Evolutionary conservation across 2,113 vertebrate species (phyloP).

Genomic region (Cynopterus brachyotis): DNA sequence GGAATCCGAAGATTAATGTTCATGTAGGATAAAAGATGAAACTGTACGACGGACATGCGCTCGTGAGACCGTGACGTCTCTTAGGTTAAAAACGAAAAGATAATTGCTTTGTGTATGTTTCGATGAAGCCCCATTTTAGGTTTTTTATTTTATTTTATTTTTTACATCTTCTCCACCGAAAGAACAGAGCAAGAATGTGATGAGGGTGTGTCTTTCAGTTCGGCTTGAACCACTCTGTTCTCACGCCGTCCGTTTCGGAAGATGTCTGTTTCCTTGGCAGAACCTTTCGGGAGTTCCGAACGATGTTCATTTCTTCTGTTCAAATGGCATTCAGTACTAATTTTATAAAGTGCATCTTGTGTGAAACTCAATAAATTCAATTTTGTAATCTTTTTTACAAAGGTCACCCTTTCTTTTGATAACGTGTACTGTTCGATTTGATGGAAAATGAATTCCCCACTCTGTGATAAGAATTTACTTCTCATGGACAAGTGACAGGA

Average conservation of each 20-base stretch:
- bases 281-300: slow-evolving; percentile 80
- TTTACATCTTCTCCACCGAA: not conserved
- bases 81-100: slow-evolving; percentile 40
- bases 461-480: not conserved
- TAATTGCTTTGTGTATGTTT: slow-evolving; percentile 35
- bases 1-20: slow-evolving; percentile 54
- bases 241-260: slow-evolving; percentile 71
- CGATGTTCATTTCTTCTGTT: slow-evolving; percentile 81
- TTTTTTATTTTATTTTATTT: not conserved
- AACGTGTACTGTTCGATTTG: not conserved
- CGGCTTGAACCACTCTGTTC: slow-evolving; percentile 75
- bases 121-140: not conserved
- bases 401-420: slow-evolving; percentile 76
- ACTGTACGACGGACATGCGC: not conserved
- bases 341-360: slow-evolving; percentile 91
- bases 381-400: slow-evolving; percentile 91
- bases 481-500: not conserved
- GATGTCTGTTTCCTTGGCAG: slow-evolving; percentile 78
- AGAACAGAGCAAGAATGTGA: slow-evolving; percentile 53
- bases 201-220: slow-evolving; percentile 67
- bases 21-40: not conserved
- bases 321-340: slow-evolving; percentile 86
- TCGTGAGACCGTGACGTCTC: not conserved
- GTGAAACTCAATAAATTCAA: slow-evolving; percentile 89
- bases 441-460: not conserved